phyloP scores from a whole-genome alignment of 2,113 vertebrate genomes.

The Pangasianodon gigas region DNA sequence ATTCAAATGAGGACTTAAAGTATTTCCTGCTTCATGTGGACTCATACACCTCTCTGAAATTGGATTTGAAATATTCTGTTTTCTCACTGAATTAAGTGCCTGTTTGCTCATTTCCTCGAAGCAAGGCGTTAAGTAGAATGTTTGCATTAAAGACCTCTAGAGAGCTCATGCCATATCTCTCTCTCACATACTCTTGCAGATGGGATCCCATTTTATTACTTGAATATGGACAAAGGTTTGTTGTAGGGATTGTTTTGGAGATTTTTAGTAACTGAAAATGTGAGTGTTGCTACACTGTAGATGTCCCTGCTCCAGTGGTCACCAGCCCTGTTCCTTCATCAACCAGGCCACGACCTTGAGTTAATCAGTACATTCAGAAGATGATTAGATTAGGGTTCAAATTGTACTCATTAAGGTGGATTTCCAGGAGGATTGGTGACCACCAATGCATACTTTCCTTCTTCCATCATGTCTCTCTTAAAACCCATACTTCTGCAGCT shows the following conservation, averaged over 20 bases:
- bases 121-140: slow-evolving; percentile 16
- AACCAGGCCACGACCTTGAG: background rate
- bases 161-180: slow-evolving; percentile 32
- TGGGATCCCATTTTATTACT: slow-evolving; percentile 47
- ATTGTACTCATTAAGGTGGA: background rate
- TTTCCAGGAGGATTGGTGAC: slow-evolving; percentile 20
- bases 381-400: background rate
- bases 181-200: slow-evolving; percentile 46
- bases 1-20: slow-evolving; percentile 41
- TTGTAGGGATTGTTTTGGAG: slow-evolving; percentile 11
- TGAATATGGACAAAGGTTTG: slow-evolving; percentile 55
- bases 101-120: slow-evolving; percentile 37
- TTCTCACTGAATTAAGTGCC: slow-evolving; percentile 36
- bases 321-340: background rate
- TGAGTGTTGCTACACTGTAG: background rate
- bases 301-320: background rate
- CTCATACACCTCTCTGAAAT: slow-evolving; percentile 12
- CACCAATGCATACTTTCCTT: slow-evolving; percentile 24
- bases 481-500: slow-evolving; percentile 16
- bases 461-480: slow-evolving; percentile 27
- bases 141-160: slow-evolving; percentile 32
- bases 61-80: slow-evolving; percentile 33
- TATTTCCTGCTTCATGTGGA: slow-evolving; percentile 15
- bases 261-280: slow-evolving; percentile 6
- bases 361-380: background rate